Conservation (phyloP, 1,140 invertebrate species). For the Palaemon carinicauda region DNA sequence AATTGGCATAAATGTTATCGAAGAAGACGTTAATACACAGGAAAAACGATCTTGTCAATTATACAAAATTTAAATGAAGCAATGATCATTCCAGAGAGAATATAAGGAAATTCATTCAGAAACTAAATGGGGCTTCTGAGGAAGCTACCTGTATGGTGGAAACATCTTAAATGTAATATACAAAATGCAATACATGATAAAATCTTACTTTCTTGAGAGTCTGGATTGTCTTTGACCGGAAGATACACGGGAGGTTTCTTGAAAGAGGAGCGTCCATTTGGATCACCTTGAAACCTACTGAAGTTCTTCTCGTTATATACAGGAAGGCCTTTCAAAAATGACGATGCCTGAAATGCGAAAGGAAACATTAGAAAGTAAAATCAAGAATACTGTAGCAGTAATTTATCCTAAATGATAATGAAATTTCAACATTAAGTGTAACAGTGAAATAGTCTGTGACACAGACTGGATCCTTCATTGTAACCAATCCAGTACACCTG, state of each 20-base stretch:
- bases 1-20: too few species aligned
- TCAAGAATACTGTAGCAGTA: not conserved
- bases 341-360: slow-evolving; percentile 66
- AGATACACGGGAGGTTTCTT: slow-evolving; percentile 89
- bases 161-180: not conserved
- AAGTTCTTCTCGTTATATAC: slow-evolving; percentile 92
- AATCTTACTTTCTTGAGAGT: slow-evolving; percentile 81
- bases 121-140: not conserved
- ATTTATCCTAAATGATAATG: not conserved
- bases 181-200: not conserved
- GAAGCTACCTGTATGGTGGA: not conserved
- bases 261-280: slow-evolving; percentile 80
- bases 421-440: not conserved
- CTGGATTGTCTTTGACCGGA: slow-evolving; percentile 85
- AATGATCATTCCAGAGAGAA: too few species aligned
- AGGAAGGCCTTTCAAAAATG: slow-evolving; percentile 90
- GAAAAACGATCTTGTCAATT: too few species aligned
- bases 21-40: too few species aligned
- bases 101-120: not conserved
- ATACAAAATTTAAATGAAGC: too few species aligned
- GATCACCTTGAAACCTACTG: slow-evolving; percentile 85
- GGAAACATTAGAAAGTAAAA: not conserved
- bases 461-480: too few species aligned
- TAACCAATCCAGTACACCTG: too few species aligned
- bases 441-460: too few species aligned